These are phyloP conservation scores for Adela reaumurella DNA, from an alignment of 2,888 invertebrate genomes.

Conservation along the genomic window DNA sequence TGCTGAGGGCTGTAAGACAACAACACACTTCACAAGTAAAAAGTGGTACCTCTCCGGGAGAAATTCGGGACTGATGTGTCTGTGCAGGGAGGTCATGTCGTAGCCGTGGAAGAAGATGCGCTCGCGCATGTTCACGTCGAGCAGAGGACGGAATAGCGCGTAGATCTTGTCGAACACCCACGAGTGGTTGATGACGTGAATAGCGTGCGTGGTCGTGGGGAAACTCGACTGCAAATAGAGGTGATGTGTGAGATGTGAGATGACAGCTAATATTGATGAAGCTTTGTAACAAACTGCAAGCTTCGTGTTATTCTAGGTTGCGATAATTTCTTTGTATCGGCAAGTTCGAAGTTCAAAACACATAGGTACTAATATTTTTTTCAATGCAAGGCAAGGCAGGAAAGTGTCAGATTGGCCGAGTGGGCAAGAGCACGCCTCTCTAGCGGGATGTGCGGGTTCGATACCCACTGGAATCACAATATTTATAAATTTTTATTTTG, in stretches of 20 bases:
- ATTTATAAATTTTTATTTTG: too few relatives aligned
- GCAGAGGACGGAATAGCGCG: constrained; percentile 72
- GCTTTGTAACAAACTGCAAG: constrained; percentile 72
- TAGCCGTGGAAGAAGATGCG: constrained; percentile 68
- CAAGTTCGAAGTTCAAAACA: too few relatives aligned
- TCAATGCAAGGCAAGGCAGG: too few relatives aligned
- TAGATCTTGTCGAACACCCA: constrained; percentile 79
- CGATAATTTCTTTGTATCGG: too few relatives aligned
- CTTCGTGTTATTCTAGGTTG: too few relatives aligned
- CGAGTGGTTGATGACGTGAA: constrained; percentile 77
- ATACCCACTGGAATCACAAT: too few relatives aligned
- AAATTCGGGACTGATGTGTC: constrained; percentile 65
- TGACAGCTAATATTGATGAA: constrained; percentile 19
- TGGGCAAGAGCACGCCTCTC: too few relatives aligned
- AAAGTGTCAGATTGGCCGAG: too few relatives aligned
- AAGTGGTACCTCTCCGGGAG: constrained; percentile 62
- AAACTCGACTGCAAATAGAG: constrained; percentile 58
- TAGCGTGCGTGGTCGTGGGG: constrained; percentile 68
- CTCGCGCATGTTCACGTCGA: constrained; percentile 65
- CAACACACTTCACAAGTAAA: too few relatives aligned
- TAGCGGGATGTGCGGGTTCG: too few relatives aligned
- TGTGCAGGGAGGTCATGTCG: constrained; percentile 68
- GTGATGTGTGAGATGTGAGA: not conserved
- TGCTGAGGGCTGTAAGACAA: too few relatives aligned
- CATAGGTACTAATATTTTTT: too few relatives aligned